A percentile compares a stretch with the other conserved stretches of the same genome.
These are phyloP conservation scores for Germaria angustata DNA, from an alignment of 2,888 invertebrate genomes.

Conservation along the genomic window DNA sequence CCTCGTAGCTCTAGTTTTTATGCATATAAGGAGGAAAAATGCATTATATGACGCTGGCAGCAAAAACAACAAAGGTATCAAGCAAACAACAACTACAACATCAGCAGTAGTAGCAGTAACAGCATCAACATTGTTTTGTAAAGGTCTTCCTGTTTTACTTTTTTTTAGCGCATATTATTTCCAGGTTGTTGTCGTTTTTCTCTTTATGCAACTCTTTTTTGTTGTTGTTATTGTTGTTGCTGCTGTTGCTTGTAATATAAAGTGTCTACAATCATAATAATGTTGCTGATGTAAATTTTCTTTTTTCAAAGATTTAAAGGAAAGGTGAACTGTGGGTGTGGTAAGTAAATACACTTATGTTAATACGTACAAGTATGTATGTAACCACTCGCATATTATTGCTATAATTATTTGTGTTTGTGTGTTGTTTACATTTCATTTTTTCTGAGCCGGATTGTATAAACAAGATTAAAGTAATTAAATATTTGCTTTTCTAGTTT, in stretches of 20 bases:
- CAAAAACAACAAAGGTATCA: conserved; percentile 1
- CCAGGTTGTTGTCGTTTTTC: background rate
- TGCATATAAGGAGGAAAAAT: too few relatives aligned
- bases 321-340: background rate
- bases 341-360: conserved; percentile 12
- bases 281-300: conserved; percentile 46
- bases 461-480: conserved; percentile 60
- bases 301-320: conserved; percentile 5
- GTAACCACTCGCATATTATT: conserved; percentile 16
- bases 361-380: background rate
- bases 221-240: background rate
- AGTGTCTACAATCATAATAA: conserved; percentile 64
- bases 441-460: conserved; percentile 17
- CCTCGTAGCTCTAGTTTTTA: too few relatives aligned
- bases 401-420: conserved; percentile 34
- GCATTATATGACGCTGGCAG: conserved; percentile 13
- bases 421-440: background rate
- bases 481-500: conserved; percentile 41
- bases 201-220: background rate
- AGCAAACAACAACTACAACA: background rate
- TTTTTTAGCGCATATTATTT: conserved; percentile 2
- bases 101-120: background rate
- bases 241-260: conserved; percentile 28
- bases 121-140: conserved; percentile 40
- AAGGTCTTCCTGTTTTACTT: conserved; percentile 31